These are phyloP conservation scores for Automeris io DNA, from an alignment of 2,888 invertebrate species.

Conservation along the genomic window DNA sequence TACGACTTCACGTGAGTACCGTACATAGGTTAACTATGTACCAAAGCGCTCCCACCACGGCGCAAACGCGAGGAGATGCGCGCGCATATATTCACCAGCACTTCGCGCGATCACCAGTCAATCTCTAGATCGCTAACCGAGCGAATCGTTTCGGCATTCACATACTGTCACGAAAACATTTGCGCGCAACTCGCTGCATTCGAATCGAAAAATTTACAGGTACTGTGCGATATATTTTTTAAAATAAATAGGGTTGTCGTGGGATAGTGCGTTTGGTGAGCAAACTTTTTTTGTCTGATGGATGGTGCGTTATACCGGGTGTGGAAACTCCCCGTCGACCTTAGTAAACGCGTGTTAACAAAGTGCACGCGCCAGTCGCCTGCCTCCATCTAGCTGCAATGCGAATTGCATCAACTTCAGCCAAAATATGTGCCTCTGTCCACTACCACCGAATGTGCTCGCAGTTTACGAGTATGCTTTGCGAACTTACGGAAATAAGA, in stretches of 20 bases:
- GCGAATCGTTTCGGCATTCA: conserved; percentile 31
- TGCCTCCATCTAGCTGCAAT: conserved; percentile 31
- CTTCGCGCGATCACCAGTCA: conserved; percentile 56
- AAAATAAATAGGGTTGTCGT: conserved; percentile 10
- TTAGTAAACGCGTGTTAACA: conserved; percentile 35
- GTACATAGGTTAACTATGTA: conserved; percentile 23
- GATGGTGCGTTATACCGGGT: conserved; percentile 24
- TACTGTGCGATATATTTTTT: conserved; percentile 27
- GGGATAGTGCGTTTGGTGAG: conserved; percentile 22
- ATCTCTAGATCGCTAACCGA: conserved; percentile 46
- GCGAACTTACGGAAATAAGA: conserved; percentile 6
- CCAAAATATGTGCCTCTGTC: conserved; percentile 23
- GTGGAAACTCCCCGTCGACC: conserved; percentile 46
- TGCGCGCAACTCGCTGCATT: conserved; percentile 32
- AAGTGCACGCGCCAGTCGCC: conserved; percentile 33
- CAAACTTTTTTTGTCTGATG: conserved; percentile 20
- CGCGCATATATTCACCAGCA: conserved; percentile 65
- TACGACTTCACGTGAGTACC: conserved; percentile 21
- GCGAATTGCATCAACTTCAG: conserved; percentile 47
- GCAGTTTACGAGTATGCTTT: conserved; percentile 6
- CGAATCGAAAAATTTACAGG: conserved; percentile 33
- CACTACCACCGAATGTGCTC: conserved; percentile 8
- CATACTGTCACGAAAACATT: conserved; percentile 29
- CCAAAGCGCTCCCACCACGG: conserved; percentile 47
- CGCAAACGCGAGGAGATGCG: conserved; percentile 64